Evolutionary conservation across 2,888 invertebrate species (phyloP).

Genomic region (Adineta ricciae): DNA sequence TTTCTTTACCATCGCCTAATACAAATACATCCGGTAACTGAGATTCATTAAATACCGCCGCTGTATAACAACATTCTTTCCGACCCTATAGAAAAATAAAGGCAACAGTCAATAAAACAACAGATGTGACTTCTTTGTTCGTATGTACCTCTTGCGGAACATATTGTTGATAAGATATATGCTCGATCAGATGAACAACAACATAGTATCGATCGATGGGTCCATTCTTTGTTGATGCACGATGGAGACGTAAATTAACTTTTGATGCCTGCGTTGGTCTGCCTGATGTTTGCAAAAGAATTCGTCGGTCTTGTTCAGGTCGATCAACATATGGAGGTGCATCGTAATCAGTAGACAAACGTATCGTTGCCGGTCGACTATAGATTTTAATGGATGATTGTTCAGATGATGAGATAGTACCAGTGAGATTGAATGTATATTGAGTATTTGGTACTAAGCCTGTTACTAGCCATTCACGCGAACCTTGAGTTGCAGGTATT

Average conservation of each 20-base stretch:
- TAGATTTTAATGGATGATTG: slow-evolving; percentile 12
- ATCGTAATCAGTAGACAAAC: background rate
- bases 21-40: background rate
- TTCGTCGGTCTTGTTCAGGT: background rate
- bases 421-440: slow-evolving; percentile 30
- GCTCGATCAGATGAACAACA: slow-evolving; percentile 23
- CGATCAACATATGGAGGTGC: slow-evolving; percentile 21
- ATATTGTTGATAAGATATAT: background rate
- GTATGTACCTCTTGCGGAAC: background rate
- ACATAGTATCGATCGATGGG: slow-evolving; percentile 29
- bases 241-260: slow-evolving; percentile 10
- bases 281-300: background rate
- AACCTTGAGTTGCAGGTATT: background rate
- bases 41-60: background rate
- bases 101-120: background rate
- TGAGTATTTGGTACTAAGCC: slow-evolving; percentile 23
- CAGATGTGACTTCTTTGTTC: background rate
- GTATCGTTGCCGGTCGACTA: slow-evolving; percentile 8
- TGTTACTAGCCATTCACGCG: slow-evolving; percentile 28
- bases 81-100: background rate
- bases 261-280: background rate
- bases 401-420: background rate
- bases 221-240: slow-evolving; percentile 28
- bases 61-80: slow-evolving; percentile 3
- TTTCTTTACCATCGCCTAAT: slow-evolving; percentile 13